Percentiles rank a stretch among this genome's conserved stretches.
These are phyloP conservation scores for Falco peregrinus DNA, from an alignment of 2,797 vertebrate species.

Conservation along the genomic window DNA sequence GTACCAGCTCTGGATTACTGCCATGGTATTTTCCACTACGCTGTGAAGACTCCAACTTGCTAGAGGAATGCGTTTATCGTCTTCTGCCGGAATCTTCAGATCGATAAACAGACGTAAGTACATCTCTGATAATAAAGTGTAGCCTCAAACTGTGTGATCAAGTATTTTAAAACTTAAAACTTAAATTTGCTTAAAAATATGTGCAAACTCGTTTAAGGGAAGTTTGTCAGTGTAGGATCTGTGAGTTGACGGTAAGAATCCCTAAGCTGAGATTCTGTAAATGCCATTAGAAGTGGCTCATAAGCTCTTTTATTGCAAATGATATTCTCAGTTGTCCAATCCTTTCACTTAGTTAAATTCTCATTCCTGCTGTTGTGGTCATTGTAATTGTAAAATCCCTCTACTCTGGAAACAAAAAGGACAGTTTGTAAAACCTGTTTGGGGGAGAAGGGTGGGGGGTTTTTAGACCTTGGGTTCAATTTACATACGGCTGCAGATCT, in stretches of 20 bases:
- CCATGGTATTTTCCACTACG: background rate
- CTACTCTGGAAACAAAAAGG: background rate
- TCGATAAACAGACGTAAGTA: accelerated
- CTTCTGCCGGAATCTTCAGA: background rate
- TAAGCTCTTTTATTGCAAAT: background rate
- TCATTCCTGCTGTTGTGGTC: background rate
- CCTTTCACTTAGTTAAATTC: background rate
- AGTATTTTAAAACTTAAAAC: background rate
- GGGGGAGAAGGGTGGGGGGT: background rate
- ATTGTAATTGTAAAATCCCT: background rate
- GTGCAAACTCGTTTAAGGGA: background rate
- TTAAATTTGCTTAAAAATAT: no score
- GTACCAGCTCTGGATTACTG: slow-evolving; percentile 19
- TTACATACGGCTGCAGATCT: background rate
- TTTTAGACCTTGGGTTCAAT: background rate
- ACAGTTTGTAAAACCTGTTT: background rate
- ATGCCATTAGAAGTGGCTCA: background rate
- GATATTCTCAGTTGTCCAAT: background rate
- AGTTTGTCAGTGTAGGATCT: background rate
- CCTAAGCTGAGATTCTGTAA: background rate
- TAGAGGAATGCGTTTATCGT: background rate
- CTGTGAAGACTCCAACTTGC: background rate
- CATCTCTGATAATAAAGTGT: background rate
- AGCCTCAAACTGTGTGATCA: background rate
- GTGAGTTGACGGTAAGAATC: background rate